A percentile compares a stretch with the other conserved stretches of the same genome.
These are phyloP conservation scores for Saturnia japonica DNA, from an alignment of 2,888 invertebrate genomes.

Conservation along the genomic window DNA sequence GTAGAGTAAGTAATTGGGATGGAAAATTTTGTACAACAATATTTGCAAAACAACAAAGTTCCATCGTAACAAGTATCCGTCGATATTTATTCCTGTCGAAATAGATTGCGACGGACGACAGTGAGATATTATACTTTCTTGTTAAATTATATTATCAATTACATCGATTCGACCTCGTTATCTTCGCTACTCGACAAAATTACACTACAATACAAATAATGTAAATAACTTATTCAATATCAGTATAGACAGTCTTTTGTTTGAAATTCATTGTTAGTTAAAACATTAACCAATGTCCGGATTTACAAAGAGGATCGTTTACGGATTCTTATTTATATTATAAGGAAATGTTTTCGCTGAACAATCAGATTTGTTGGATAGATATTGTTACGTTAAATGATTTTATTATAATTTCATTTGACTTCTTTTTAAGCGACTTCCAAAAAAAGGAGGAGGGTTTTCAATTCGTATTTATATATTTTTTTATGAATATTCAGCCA, in stretches of 20 bases:
- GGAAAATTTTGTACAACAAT: constrained; percentile 19
- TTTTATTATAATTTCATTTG: background rate
- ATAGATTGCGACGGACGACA: constrained; percentile 63
- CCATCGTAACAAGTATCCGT: constrained; percentile 60
- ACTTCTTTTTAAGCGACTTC: background rate
- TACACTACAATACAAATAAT: constrained; percentile 18
- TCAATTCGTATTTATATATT: too few species aligned
- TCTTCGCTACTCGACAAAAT: constrained; percentile 47
- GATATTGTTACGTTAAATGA: background rate
- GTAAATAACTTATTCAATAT: constrained; percentile 19
- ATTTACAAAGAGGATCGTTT: constrained; percentile 7
- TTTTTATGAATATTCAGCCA: too few species aligned
- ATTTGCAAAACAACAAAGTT: constrained; percentile 44
- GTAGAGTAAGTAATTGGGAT: constrained; percentile 12
- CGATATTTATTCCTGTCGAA: constrained; percentile 68
- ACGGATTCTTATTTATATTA: background rate
- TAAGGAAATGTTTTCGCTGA: background rate
- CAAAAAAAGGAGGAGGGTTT: too few species aligned
- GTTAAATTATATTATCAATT: constrained; percentile 74
- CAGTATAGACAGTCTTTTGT: constrained; percentile 16
- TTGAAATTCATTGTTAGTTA: constrained; percentile 9
- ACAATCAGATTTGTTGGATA: background rate
- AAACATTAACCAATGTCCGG: constrained; percentile 4
- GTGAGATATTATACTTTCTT: constrained; percentile 71
- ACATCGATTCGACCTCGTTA: constrained; percentile 59